Conservation (phyloP, 1,140 invertebrate species). For the Aphelinus certus region DNA sequence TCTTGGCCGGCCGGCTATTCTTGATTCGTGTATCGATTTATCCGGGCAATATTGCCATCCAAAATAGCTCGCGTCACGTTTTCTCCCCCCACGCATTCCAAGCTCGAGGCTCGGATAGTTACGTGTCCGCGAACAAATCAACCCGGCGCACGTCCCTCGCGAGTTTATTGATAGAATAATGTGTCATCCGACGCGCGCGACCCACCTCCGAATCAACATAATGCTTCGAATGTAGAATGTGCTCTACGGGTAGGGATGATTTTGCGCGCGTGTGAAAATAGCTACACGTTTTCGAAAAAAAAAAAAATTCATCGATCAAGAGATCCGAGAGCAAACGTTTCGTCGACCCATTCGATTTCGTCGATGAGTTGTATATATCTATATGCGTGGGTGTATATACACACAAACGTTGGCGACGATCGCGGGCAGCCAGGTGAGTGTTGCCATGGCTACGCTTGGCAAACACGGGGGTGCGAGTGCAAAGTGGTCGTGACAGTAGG, state of each 20-base stretch:
- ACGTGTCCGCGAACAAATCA: neutral
- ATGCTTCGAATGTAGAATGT: too few relatives aligned
- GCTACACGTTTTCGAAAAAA: too few relatives aligned
- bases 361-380: too few relatives aligned
- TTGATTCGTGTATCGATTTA: constrained; percentile 16
- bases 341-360: too few relatives aligned
- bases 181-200: neutral
- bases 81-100: constrained; percentile 8
- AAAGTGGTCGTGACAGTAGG: too few relatives aligned
- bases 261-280: too few relatives aligned
- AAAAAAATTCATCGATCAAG: too few relatives aligned
- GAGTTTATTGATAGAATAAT: constrained; percentile 22
- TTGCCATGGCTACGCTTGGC: constrained; percentile 58
- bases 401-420: too few relatives aligned
- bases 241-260: too few relatives aligned
- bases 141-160: neutral
- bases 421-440: neutral
- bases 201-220: too few relatives aligned
- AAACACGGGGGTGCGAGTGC: constrained; percentile 44
- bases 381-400: too few relatives aligned
- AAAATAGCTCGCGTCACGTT: constrained; percentile 21
- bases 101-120: constrained; percentile 16
- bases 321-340: too few relatives aligned
- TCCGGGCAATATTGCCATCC: neutral
- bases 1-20: constrained; percentile 5